Evolutionary conservation across 2,888 invertebrate species (phyloP), one percentile per base, ranked within the genome.

Genomic region (Plebejus argus): DNA sequence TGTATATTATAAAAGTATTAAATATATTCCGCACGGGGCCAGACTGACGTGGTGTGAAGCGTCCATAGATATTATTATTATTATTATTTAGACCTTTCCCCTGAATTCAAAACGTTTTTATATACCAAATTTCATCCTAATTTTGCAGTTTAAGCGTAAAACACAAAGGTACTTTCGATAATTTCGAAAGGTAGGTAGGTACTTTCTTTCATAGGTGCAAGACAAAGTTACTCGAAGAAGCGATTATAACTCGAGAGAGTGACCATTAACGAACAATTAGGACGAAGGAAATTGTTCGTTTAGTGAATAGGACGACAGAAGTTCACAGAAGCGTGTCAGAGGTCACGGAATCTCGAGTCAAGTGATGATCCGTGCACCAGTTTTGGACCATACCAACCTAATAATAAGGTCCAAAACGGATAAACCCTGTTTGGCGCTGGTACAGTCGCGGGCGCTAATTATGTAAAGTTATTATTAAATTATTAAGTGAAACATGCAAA

Each of bases 231-330:
- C 58, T 1, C 33, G 39, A 70, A 45, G 49, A 39, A 35, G 28
- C 28, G 70, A 39, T 71, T 39, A 39, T 39, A 71, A n/a, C 35
- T 74, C 71, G 53, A 78, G 78, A 76, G 76, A 79, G 76, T 78
- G 70, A 77, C 81, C 71, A 82, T 82, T 82, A 83, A 82, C 74
- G 79, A 77, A 79, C 78, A 81, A 82, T 82, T 82, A 81, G 81
- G 77, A 61, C 84, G 83, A 85, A 83, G 89, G 90, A 90, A 91
- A 88, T 85, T 83, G 83, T 80, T 82, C 85, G 86, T 88, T 90
- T 89, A 90, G 83, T 82, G 80, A 83, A 82, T 83, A 83, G 83
- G 83, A 80, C 70, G 80, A 80, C 79, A 81, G 82, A 78, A 80
- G 80, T 80, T 72, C 80, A 80, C 79, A 81, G 82, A 78, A 80